A percentile compares a stretch with the other conserved stretches of the same genome.
These are phyloP conservation scores for Hirudo medicinalis DNA, from an alignment of 1,140 invertebrate species.

Conservation along the genomic window DNA sequence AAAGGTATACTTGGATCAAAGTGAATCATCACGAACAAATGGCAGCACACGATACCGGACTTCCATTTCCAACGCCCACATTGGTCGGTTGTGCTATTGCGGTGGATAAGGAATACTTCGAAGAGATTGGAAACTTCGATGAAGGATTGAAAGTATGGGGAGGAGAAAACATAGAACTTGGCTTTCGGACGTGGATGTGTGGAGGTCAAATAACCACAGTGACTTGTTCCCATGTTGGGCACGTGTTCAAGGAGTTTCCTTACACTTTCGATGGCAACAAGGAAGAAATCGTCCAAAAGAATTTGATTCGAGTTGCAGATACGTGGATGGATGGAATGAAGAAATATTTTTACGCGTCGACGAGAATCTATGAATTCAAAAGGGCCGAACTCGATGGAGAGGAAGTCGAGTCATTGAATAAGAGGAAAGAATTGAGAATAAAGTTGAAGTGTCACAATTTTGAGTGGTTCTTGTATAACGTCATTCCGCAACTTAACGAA, in stretches of 20 bases:
- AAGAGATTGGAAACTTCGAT: conserved; percentile 82
- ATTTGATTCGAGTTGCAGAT: conserved; percentile 21
- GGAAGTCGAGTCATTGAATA: conserved; percentile 16
- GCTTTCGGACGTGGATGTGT: conserved; percentile 97
- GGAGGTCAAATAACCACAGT: conserved; percentile 95
- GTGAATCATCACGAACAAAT: conserved; percentile 18
- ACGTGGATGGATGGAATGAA: conserved; percentile 19
- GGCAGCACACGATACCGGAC: conserved; percentile 9
- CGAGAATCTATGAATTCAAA: conserved; percentile 16
- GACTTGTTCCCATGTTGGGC: conserved; percentile 90
- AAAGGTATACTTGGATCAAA: conserved; percentile 21
- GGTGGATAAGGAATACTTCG: conserved; percentile 41
- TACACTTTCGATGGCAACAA: conserved; percentile 17
- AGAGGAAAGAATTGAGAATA: conserved; percentile 11
- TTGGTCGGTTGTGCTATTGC: conserved; percentile 45
- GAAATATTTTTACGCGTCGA: conserved; percentile 22
- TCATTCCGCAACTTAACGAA: conserved; percentile 25
- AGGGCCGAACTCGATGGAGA: conserved; percentile 9
- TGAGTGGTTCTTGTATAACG: conserved; percentile 25
- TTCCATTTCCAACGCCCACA: conserved; percentile 20
- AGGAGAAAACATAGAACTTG: conserved; percentile 87
- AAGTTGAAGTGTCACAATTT: conserved; percentile 24
- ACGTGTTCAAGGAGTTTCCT: conserved; percentile 58
- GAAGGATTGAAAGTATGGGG: conserved; percentile 96
- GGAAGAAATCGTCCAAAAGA: conserved; percentile 20